Evolutionary conservation across 2,888 invertebrate species (phyloP).

Genomic region (Celastrina argiolus): DNA sequence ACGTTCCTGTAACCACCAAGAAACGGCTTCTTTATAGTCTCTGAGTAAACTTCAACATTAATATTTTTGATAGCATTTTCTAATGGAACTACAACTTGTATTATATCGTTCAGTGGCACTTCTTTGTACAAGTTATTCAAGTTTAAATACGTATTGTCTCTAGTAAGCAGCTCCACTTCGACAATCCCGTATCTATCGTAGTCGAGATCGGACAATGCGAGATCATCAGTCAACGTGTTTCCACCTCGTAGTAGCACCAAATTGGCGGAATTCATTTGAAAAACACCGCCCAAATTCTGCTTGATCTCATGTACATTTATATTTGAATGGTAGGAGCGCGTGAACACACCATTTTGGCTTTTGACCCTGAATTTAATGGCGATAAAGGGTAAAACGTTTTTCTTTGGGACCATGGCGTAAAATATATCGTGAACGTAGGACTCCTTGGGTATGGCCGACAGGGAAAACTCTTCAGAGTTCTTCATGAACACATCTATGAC

Average conservation of each 20-base stretch:
- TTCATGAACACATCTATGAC: constrained; percentile 67
- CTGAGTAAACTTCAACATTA: constrained; percentile 69
- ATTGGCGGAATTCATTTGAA: constrained; percentile 71
- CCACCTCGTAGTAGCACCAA: constrained; percentile 71
- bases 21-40: constrained; percentile 83
- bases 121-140: constrained; percentile 67
- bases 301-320: constrained; percentile 79
- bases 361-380: constrained; percentile 64
- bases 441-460: constrained; percentile 63
- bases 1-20: constrained; percentile 88
- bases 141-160: constrained; percentile 58
- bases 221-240: constrained; percentile 58
- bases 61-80: constrained; percentile 59
- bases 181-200: constrained; percentile 70
- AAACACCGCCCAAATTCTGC: constrained; percentile 77
- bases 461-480: constrained; percentile 59
- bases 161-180: constrained; percentile 64
- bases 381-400: constrained; percentile 63
- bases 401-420: constrained; percentile 58
- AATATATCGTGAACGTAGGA: constrained; percentile 64
- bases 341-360: constrained; percentile 66
- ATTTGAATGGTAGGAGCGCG: constrained; percentile 71
- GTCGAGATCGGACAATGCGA: constrained; percentile 63
- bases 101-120: constrained; percentile 60
- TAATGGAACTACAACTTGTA: constrained; percentile 63